Conservation (phyloP, 2,113 vertebrate species). For the Pachyramphus minor region DNA sequence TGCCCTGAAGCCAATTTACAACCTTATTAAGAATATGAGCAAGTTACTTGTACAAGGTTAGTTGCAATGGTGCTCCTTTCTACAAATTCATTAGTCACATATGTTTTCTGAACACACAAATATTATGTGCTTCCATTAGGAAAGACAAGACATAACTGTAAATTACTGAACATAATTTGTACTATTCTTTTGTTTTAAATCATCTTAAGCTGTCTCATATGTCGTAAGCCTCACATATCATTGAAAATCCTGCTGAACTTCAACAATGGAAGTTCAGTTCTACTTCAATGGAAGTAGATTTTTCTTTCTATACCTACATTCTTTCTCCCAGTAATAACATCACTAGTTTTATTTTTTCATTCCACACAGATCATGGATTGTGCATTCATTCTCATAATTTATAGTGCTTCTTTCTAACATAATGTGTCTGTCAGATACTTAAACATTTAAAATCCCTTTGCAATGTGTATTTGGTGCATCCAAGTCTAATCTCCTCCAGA, state of each 20-base stretch:
- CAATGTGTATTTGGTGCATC: not conserved
- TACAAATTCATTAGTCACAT: not conserved
- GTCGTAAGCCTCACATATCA: not conserved
- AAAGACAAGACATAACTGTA: not conserved
- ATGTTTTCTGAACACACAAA: not conserved
- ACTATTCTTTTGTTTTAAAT: not conserved
- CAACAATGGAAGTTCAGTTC: not conserved
- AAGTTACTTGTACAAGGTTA: not conserved
- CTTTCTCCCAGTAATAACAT: not conserved
- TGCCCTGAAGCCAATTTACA: not conserved
- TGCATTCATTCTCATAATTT: not conserved
- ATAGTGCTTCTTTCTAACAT: not conserved
- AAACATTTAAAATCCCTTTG: not conserved
- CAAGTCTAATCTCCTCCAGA: slow-evolving; percentile 26
- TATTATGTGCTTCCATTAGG: not conserved
- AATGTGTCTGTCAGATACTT: not conserved
- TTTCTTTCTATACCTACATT: not conserved
- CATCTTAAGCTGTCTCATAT: not conserved
- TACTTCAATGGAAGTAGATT: too few relatives aligned
- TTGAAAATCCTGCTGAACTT: slow-evolving; percentile 9
- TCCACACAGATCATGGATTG: not conserved
- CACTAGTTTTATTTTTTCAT: slow-evolving; percentile 1
- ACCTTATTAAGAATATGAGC: not conserved
- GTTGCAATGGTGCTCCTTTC: not conserved
- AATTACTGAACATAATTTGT: not conserved